Conservation (phyloP, 2,888 invertebrate genomes). For the Polymixis flavicincta region DNA sequence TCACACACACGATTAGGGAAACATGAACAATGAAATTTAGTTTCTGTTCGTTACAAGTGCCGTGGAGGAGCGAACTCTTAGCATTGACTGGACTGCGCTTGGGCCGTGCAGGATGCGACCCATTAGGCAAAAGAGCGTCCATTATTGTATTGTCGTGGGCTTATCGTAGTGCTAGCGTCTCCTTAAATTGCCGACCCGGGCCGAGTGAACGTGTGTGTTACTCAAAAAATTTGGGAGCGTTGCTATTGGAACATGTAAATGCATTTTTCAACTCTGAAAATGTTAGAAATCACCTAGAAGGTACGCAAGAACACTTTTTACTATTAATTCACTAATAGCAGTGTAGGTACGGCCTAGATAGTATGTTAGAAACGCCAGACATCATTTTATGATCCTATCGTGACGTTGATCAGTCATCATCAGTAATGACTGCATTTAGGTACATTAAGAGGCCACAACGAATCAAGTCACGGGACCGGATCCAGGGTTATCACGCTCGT, state of each 20-base stretch:
- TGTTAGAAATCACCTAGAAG: neutral
- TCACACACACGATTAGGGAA: conserved; percentile 69
- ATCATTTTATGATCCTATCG: conserved; percentile 32
- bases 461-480: conserved; percentile 86
- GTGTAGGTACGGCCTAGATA: neutral
- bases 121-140: conserved; percentile 88
- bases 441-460: conserved; percentile 71
- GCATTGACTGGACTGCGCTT: conserved; percentile 88
- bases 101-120: conserved; percentile 85
- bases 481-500: conserved; percentile 85
- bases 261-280: conserved; percentile 5
- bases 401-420: conserved; percentile 60
- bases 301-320: neutral
- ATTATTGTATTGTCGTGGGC: conserved; percentile 90
- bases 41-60: conserved; percentile 67
- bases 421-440: conserved; percentile 63
- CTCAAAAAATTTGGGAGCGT: conserved; percentile 68
- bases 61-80: conserved; percentile 81
- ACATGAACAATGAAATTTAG: conserved; percentile 68
- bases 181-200: conserved; percentile 79
- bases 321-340: neutral
- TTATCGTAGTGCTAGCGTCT: conserved; percentile 86
- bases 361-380: conserved; percentile 7
- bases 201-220: conserved; percentile 75
- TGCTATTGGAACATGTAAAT: conserved; percentile 23